Evolutionary conservation across 1,140 invertebrate species (phyloP).

Genomic region (Steinernema feltiae): DNA sequence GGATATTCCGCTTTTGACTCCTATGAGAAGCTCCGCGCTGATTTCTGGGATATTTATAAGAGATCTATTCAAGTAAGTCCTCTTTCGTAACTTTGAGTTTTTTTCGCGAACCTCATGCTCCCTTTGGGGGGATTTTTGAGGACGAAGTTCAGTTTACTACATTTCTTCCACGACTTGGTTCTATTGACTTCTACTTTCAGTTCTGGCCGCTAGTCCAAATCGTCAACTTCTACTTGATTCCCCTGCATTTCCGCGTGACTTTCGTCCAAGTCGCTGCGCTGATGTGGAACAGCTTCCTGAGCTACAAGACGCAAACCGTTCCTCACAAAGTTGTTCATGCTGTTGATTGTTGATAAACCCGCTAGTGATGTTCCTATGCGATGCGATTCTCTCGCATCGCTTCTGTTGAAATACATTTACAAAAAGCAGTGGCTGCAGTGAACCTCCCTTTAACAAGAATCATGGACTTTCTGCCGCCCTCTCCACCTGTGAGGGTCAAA

Average conservation of each 20-base stretch:
- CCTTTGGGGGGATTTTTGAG: no score
- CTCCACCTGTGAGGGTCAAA: no score
- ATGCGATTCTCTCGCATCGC: no score
- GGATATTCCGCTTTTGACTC: slow-evolving; percentile 20
- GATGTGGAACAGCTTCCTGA: slow-evolving; percentile 36
- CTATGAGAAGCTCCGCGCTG: slow-evolving; percentile 20
- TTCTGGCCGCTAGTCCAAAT: slow-evolving; percentile 38
- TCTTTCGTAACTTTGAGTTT: neutral
- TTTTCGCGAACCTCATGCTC: no score
- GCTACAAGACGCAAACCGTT: slow-evolving; percentile 30
- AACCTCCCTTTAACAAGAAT: no score
- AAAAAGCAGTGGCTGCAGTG: no score
- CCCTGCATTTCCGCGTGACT: slow-evolving; percentile 30
- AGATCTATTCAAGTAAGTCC: neutral
- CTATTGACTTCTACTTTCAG: slow-evolving; percentile 18
- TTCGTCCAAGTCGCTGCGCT: slow-evolving; percentile 35
- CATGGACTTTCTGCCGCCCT: no score
- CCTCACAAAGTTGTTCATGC: slow-evolving; percentile 1
- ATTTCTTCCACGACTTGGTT: no score
- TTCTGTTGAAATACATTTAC: no score
- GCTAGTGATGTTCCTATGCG: no score
- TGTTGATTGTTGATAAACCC: slow-evolving; percentile 48
- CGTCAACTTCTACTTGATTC: slow-evolving; percentile 40
- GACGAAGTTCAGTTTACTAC: no score
- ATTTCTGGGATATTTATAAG: slow-evolving; percentile 29